Conservation (phyloP, 2,113 vertebrate genomes). For the Cyanoramphus novaezelandiae region DNA sequence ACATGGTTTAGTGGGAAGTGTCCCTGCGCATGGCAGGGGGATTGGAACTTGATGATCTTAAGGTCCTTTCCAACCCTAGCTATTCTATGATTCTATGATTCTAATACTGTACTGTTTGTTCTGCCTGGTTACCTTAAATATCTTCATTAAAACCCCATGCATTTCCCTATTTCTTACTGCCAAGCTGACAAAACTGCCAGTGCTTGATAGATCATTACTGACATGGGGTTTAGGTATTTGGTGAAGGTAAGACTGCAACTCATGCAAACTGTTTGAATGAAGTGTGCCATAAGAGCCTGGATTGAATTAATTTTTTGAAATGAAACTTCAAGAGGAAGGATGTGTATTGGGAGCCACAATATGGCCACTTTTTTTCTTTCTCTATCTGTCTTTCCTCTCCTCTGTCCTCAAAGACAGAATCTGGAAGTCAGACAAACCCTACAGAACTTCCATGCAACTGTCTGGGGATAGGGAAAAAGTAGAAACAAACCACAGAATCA, state of each 20-base stretch:
- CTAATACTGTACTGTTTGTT: not conserved
- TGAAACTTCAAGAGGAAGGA: not conserved
- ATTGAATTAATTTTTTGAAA: not conserved
- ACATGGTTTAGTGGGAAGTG: no score
- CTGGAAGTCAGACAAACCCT: not conserved
- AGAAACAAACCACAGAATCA: not conserved
- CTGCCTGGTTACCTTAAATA: not conserved
- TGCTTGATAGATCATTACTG: not conserved
- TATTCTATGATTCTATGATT: no score
- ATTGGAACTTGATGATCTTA: no score
- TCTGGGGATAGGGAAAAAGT: not conserved
- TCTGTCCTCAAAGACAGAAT: not conserved
- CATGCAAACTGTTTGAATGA: not conserved
- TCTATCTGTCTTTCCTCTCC: not conserved
- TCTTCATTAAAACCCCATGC: not conserved
- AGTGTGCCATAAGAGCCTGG: not conserved
- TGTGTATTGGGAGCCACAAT: rapidly evolving
- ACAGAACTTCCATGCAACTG: not conserved
- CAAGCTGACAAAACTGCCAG: not conserved
- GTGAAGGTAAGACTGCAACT: not conserved
- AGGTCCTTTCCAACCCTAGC: no score
- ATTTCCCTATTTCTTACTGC: not conserved
- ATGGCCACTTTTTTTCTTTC: not conserved
- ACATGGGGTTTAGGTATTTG: not conserved
- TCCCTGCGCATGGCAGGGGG: no score